Percentiles rank a stretch among this genome's conserved stretches.
These are phyloP conservation scores for Tetragonula clypearis DNA, from an alignment of 1,140 invertebrate genomes.

Conservation along the genomic window DNA sequence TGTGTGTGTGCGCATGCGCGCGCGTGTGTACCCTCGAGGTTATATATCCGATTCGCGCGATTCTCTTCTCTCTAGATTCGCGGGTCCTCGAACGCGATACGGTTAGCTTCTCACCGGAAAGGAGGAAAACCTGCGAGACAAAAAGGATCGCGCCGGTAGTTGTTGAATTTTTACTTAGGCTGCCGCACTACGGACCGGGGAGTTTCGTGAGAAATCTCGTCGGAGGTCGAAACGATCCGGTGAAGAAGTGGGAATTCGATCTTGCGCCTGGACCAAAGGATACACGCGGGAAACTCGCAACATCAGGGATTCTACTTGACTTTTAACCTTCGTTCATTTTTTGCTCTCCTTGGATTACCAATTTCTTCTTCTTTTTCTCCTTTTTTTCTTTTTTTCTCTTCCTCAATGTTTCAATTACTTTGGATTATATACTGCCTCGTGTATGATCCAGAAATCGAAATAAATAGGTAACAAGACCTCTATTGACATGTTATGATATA, in stretches of 20 bases:
- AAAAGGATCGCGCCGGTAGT: neutral
- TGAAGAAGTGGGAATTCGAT: slow-evolving; percentile 26
- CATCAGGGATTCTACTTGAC: neutral
- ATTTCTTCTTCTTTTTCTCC: too few relatives aligned
- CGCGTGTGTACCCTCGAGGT: too few relatives aligned
- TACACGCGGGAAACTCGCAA: slow-evolving; percentile 36
- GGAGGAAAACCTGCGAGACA: neutral
- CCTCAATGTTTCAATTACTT: neutral
- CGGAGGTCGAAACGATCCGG: neutral
- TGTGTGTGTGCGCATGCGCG: too few relatives aligned
- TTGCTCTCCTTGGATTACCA: neutral
- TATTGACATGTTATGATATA: too few relatives aligned
- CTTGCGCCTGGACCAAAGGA: slow-evolving; percentile 18
- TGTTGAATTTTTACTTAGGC: neutral
- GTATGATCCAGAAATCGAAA: too few relatives aligned
- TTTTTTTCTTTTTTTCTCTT: too few relatives aligned
- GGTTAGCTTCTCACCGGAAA: neutral
- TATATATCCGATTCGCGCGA: too few relatives aligned
- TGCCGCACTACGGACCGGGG: too few relatives aligned
- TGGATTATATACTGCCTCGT: too few relatives aligned
- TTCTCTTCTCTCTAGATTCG: too few relatives aligned
- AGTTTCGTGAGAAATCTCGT: slow-evolving; percentile 24
- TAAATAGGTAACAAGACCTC: too few relatives aligned
- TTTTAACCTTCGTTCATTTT: neutral
- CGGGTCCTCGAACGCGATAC: neutral